Evolutionary conservation across 2,888 invertebrate species (phyloP).

Genomic region (Brachyptera putata): DNA sequence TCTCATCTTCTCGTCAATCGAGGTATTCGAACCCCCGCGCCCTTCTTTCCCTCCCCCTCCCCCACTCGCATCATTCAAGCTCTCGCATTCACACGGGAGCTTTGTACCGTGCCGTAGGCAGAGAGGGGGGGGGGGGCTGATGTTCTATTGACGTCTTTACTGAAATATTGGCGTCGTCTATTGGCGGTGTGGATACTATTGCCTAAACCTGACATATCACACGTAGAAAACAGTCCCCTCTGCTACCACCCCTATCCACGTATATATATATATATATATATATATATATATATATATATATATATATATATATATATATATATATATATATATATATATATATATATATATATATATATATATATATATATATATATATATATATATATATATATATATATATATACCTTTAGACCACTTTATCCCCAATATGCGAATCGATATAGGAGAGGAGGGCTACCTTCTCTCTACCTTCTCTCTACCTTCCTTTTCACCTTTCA

Average conservation of each 20-base stretch:
- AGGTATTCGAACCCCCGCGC: too few relatives aligned
- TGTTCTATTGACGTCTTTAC: slow-evolving; percentile 13
- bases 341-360: too few relatives aligned
- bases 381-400: too few relatives aligned
- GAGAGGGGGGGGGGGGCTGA: slow-evolving; percentile 1
- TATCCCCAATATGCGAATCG: slow-evolving; percentile 33
- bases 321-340: too few relatives aligned
- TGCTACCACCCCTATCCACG: not conserved
- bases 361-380: too few relatives aligned
- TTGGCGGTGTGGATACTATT: slow-evolving; percentile 3
- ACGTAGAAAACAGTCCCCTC: slow-evolving; percentile 4
- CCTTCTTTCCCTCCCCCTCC: too few relatives aligned
- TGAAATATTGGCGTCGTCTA: slow-evolving; percentile 17
- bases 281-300: too few relatives aligned
- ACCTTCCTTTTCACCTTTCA: too few relatives aligned
- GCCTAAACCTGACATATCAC: slow-evolving; percentile 19
- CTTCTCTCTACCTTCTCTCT: not conserved
- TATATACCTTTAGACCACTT: slow-evolving; percentile 32
- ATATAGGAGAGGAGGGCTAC: slow-evolving; percentile 22
- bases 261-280: too few relatives aligned
- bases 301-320: too few relatives aligned
- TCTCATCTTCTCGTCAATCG: not conserved
- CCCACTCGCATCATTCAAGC: not conserved
- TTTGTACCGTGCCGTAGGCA: not conserved
- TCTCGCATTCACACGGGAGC: not conserved